Evolutionary conservation across 2,113 vertebrate species (phyloP).

Genomic region (Arothron firmamentum): DNA sequence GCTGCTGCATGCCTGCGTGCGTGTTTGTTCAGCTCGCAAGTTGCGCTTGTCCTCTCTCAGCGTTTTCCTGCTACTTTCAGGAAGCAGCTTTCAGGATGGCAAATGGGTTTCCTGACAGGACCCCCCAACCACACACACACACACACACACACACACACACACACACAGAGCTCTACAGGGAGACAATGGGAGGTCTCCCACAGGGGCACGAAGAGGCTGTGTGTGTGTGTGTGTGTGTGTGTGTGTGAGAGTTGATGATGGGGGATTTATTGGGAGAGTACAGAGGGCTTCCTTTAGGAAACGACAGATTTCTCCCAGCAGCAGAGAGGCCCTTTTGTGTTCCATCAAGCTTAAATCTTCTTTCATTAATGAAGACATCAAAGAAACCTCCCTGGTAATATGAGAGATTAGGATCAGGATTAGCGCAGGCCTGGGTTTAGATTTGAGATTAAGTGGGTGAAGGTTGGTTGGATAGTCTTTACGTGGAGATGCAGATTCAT

Average conservation of each 20-base stretch:
- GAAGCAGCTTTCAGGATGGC: constrained; percentile 72
- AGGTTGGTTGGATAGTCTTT: constrained; percentile 7
- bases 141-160: neutral
- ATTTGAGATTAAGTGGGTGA: constrained; percentile 5
- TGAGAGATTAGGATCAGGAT: constrained; percentile 18
- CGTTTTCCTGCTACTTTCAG: constrained; percentile 66
- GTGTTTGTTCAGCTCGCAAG: constrained; percentile 58
- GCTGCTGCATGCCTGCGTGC: constrained; percentile 20
- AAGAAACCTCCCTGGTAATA: constrained; percentile 4
- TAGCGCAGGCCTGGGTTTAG: constrained; percentile 8
- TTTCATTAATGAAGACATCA: constrained; percentile 22
- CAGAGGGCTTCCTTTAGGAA: constrained; percentile 73
- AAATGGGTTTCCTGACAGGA: constrained; percentile 66
- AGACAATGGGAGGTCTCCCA: constrained; percentile 74
- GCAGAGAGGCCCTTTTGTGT: constrained; percentile 30
- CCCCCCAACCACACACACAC: neutral
- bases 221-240: constrained; percentile 17
- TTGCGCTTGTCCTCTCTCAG: constrained; percentile 43
- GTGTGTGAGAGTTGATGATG: constrained; percentile 13
- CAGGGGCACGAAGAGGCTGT: constrained; percentile 41
- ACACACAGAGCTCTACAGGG: constrained; percentile 40
- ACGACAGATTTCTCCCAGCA: constrained; percentile 67
- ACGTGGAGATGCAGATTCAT: neutral
- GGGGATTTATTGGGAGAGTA: constrained; percentile 54
- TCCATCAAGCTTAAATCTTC: constrained; percentile 8